Evolutionary conservation across 2,113 vertebrate species (phyloP).

Genomic region (Petroica traversi): DNA sequence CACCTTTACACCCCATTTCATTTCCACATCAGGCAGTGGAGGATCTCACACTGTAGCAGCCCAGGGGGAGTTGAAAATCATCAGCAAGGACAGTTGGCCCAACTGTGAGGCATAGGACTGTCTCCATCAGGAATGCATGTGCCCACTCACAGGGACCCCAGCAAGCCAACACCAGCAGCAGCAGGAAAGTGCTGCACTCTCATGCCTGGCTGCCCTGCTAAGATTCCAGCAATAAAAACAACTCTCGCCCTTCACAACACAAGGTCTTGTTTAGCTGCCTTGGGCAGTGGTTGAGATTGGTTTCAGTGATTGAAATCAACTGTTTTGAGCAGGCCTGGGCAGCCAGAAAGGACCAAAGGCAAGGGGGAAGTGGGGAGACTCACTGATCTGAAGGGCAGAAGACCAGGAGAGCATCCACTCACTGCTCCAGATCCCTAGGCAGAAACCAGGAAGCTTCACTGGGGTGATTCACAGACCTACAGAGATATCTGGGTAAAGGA

Average conservation of each 20-base stretch:
- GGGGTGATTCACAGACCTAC: neutral
- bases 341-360: neutral
- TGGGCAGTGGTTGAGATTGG: neutral
- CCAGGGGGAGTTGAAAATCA: neutral
- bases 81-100: neutral
- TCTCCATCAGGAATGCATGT: fast-evolving
- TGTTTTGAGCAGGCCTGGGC: neutral
- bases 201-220: neutral
- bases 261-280: neutral
- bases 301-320: neutral
- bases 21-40: neutral
- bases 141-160: neutral
- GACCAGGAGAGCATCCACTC: neutral
- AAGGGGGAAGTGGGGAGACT: neutral
- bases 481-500: neutral
- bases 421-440: neutral
- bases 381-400: neutral
- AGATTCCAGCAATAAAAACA: neutral
- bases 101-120: neutral
- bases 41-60: neutral
- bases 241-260: neutral
- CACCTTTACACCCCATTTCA: neutral
- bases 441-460: neutral
- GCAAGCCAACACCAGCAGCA: fast-evolving
- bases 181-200: fast-evolving